phyloP scores from a whole-genome alignment of 1,140 invertebrate genomes.

The Trichonephila inaurata region DNA sequence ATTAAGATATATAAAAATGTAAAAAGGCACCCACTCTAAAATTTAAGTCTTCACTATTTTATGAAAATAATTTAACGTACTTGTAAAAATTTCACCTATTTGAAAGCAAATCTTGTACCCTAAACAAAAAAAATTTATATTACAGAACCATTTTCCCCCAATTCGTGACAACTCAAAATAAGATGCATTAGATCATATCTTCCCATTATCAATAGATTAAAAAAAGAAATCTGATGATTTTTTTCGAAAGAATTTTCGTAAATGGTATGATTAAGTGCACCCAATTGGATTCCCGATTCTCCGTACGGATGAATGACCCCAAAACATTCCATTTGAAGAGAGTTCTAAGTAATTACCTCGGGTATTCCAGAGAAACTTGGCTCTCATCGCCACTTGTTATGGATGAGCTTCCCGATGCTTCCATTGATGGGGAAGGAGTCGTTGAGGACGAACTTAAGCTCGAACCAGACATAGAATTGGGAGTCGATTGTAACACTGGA shows the following conservation, averaged over 20 bases:
- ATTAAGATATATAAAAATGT: too few species aligned
- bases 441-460: not conserved
- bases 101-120: too few species aligned
- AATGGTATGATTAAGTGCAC: not conserved
- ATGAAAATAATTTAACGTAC: too few species aligned
- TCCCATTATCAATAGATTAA: too few species aligned
- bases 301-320: not conserved
- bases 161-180: too few species aligned
- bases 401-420: not conserved
- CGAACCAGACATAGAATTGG: not conserved
- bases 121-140: too few species aligned
- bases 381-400: not conserved
- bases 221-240: too few species aligned
- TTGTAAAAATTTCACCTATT: too few species aligned
- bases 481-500: conserved; percentile 44
- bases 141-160: too few species aligned
- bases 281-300: not conserved
- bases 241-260: not conserved
- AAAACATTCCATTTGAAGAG: not conserved
- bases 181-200: too few species aligned
- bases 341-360: not conserved
- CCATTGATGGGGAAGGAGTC: not conserved
- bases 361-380: conserved; percentile 51
- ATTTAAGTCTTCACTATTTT: too few species aligned
- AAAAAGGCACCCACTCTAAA: too few species aligned